Conservation (phyloP, 2,888 invertebrate genomes). For the Molanna angustata region DNA sequence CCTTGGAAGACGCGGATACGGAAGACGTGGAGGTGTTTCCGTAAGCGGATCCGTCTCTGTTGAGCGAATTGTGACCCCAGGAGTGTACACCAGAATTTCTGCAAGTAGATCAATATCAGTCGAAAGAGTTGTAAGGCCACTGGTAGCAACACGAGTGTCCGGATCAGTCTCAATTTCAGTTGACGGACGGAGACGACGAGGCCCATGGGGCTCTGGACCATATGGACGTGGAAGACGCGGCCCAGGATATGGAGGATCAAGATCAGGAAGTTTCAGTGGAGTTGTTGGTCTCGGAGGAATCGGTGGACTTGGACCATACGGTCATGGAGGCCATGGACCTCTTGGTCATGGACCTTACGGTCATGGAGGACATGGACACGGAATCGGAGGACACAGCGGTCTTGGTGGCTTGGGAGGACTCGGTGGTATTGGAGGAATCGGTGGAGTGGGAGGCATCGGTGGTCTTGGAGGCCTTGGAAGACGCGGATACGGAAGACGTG, state of each 20-base stretch:
- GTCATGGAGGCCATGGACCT: not conserved
- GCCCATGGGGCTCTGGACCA: too few relatives aligned
- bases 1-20: slow-evolving; percentile 12
- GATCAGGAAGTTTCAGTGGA: too few relatives aligned
- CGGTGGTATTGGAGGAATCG: too few relatives aligned
- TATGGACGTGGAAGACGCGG: slow-evolving; percentile 1
- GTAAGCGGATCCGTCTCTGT: slow-evolving; percentile 10
- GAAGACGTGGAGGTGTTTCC: slow-evolving; percentile 2
- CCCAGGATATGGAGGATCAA: too few relatives aligned
- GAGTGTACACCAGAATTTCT: not conserved
- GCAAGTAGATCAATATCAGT: not conserved
- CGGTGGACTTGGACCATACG: slow-evolving; percentile 7
- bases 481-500: too few relatives aligned
- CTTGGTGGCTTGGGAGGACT: too few relatives aligned
- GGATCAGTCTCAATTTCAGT: not conserved
- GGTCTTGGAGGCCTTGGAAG: too few relatives aligned
- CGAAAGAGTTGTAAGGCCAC: not conserved
- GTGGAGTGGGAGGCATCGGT: too few relatives aligned
- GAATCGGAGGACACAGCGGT: too few relatives aligned
- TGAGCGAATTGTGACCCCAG: slow-evolving; percentile 1
- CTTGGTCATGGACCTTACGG: not conserved
- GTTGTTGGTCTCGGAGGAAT: not conserved
- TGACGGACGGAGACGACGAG: slow-evolving; percentile 12
- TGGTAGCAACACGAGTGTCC: not conserved
- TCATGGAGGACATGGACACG: slow-evolving; percentile 2